A percentile compares a stretch with the other conserved stretches of the same genome.
phyloP scores from a whole-genome alignment of 2,888 invertebrate species.

The Coenonympha glycerion region DNA sequence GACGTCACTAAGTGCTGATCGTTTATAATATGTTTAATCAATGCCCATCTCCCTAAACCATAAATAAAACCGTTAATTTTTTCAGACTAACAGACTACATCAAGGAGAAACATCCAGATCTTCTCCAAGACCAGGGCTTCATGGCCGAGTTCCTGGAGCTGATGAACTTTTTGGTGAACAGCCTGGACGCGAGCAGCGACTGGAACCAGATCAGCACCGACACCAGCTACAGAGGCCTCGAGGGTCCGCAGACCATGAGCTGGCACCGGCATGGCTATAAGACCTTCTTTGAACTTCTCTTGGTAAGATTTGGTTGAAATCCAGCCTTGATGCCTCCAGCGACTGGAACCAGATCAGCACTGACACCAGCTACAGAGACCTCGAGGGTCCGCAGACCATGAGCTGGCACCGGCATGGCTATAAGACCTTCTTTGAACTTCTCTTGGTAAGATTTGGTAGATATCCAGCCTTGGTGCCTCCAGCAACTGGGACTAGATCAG shows the following conservation, averaged over 20 bases:
- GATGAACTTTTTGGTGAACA: slow-evolving; percentile 33
- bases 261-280: slow-evolving; percentile 42
- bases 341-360: slow-evolving; percentile 41
- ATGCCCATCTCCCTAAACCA: too few relatives aligned
- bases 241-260: slow-evolving; percentile 35
- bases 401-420: slow-evolving; percentile 43
- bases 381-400: slow-evolving; percentile 34
- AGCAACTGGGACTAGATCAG: slow-evolving; percentile 41
- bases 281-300: slow-evolving; percentile 39
- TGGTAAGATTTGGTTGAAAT: slow-evolving; percentile 14
- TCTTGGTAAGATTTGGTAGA: slow-evolving; percentile 22
- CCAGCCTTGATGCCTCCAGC: slow-evolving; percentile 36
- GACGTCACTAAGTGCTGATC: too few relatives aligned
- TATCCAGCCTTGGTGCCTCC: slow-evolving; percentile 36
- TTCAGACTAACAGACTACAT: slow-evolving; percentile 30
- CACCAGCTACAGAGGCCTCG: slow-evolving; percentile 29
- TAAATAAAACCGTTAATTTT: too few relatives aligned
- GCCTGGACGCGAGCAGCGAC: slow-evolving; percentile 36
- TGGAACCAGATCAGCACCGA: slow-evolving; percentile 39
- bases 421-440: slow-evolving; percentile 40
- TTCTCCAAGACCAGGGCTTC: slow-evolving; percentile 34
- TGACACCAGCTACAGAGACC: slow-evolving; percentile 23
- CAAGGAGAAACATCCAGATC: slow-evolving; percentile 30
- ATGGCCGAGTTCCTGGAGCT: slow-evolving; percentile 32
- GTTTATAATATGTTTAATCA: too few relatives aligned